A percentile compares a stretch with the other conserved stretches of the same genome.
Conservation (phyloP, 2,888 invertebrate genomes). For the Pseudoips prasinana region DNA sequence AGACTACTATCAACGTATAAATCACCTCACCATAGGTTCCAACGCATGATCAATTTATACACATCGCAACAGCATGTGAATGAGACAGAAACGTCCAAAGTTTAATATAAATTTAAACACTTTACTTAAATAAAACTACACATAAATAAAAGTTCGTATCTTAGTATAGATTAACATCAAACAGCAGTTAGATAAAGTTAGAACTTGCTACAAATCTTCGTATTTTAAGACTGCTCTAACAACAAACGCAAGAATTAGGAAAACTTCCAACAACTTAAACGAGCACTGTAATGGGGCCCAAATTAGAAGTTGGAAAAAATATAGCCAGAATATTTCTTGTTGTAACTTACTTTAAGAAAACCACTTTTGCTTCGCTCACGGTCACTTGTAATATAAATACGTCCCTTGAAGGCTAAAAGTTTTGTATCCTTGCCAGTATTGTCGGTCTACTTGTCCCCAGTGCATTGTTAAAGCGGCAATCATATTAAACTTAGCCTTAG, state of each 20-base stretch:
- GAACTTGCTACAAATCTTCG: background rate
- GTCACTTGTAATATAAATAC: constrained; percentile 27
- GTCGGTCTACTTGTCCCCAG: constrained; percentile 40
- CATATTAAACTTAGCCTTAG: constrained; percentile 65
- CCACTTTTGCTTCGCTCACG: constrained; percentile 14
- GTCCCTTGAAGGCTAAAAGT: constrained; percentile 21
- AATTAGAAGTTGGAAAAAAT: constrained; percentile 21
- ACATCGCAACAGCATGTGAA: constrained; percentile 26
- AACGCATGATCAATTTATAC: constrained; percentile 30
- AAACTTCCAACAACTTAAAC: constrained; percentile 14
- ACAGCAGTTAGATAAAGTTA: too few relatives aligned
- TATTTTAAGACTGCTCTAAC: constrained; percentile 1
- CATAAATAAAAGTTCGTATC: constrained; percentile 1
- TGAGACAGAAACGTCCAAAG: constrained; percentile 9
- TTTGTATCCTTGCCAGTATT: constrained; percentile 26
- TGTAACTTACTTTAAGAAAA: constrained; percentile 15
- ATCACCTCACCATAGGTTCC: constrained; percentile 22
- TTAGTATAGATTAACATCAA: too few relatives aligned
- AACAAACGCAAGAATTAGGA: constrained; percentile 9
- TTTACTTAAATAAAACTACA: too few relatives aligned
- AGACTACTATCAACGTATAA: constrained; percentile 22
- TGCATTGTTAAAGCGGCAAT: constrained; percentile 58
- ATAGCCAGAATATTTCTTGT: constrained; percentile 9
- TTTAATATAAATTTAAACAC: too few relatives aligned
- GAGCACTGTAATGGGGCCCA: constrained; percentile 15